Conservation (phyloP, 2,797 vertebrate species). For the Nannoperca obscura region DNA sequence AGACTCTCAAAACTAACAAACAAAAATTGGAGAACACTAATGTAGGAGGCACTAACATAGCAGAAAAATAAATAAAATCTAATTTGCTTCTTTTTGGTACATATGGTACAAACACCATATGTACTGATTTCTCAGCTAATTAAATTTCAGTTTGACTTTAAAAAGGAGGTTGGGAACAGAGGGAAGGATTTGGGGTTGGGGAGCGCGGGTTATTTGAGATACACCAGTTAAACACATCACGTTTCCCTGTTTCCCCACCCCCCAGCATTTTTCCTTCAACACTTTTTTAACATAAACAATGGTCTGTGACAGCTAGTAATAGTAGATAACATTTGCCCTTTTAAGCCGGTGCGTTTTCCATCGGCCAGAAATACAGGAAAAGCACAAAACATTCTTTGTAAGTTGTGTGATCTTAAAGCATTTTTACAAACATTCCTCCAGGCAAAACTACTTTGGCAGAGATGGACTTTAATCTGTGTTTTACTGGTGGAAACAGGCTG, state of each 20-base stretch:
- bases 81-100: no score
- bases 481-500: conserved; percentile 54
- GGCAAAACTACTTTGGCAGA: conserved; percentile 28
- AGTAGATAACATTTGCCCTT: conserved; percentile 5
- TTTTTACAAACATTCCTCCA: conserved; percentile 31
- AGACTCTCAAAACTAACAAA: no score
- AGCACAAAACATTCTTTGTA: conserved; percentile 16
- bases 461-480: conserved; percentile 21
- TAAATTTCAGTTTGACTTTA: conserved; percentile 5
- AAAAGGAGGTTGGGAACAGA: not conserved
- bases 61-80: no score
- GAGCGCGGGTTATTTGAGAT: not conserved
- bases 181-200: not conserved
- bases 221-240: not conserved
- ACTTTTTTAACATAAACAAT: conserved; percentile 9
- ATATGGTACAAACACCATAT: not conserved
- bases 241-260: not conserved
- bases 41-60: no score
- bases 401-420: conserved; percentile 3
- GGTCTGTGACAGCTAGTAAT: not conserved
- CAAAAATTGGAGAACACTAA: no score
- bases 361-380: conserved; percentile 12
- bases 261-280: not conserved
- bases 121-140: not conserved
- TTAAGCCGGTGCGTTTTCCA: conserved; percentile 4